phyloP scores from a whole-genome alignment of 1,140 invertebrate species.

The Dinothrombium tinctorium region DNA sequence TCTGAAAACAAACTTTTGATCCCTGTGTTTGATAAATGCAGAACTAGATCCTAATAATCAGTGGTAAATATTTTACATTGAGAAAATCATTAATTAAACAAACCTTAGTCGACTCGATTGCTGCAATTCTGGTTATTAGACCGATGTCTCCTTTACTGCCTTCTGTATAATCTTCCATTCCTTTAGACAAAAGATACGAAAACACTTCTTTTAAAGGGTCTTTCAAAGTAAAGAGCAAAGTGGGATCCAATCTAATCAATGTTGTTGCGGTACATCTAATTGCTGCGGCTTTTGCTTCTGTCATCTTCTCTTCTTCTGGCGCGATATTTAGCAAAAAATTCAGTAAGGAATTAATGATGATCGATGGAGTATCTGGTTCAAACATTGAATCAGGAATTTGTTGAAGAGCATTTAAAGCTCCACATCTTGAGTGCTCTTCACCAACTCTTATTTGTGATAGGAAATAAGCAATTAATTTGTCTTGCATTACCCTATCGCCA shows the following conservation, averaged over 20 bases:
- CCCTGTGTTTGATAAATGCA: background rate
- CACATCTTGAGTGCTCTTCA: background rate
- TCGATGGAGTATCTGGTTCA: background rate
- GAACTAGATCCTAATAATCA: background rate
- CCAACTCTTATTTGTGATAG: background rate
- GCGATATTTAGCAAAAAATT: background rate
- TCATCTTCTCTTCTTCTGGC: background rate
- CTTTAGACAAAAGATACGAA: background rate
- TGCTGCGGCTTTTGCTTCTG: background rate
- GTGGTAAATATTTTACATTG: background rate
- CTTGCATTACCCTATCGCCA: background rate
- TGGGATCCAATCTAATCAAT: background rate
- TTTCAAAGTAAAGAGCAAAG: background rate
- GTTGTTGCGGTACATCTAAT: background rate
- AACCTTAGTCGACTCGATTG: background rate
- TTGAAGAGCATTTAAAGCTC: background rate
- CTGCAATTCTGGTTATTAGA: background rate
- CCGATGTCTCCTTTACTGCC: constrained; percentile 1
- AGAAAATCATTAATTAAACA: background rate
- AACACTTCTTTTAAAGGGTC: background rate
- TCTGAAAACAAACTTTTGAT: background rate
- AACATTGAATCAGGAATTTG: background rate
- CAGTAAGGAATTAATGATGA: background rate
- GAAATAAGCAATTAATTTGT: background rate
- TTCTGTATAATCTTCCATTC: constrained; percentile 3